Evolutionary conservation across 2,888 invertebrate genomes (phyloP).

Genomic region (Eulithis testata): DNA sequence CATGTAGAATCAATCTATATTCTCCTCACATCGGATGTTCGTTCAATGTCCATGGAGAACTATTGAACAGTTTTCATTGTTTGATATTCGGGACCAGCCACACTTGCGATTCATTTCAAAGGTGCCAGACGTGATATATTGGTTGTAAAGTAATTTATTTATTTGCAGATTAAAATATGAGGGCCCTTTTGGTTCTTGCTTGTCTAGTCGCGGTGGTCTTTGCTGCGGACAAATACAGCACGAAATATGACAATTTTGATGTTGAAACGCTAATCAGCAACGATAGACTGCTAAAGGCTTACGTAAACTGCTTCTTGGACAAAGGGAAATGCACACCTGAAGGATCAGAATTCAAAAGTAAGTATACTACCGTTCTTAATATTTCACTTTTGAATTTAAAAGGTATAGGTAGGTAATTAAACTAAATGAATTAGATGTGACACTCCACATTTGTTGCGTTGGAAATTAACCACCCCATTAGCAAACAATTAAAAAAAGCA

Average conservation of each 20-base stretch:
- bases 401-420: too few species aligned
- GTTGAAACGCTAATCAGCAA: conserved; percentile 88
- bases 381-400: not conserved
- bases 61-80: conserved; percentile 51
- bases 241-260: conserved; percentile 90
- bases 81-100: conserved; percentile 50
- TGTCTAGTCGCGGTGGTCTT: conserved; percentile 64
- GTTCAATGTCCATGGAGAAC: conserved; percentile 55
- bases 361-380: conserved; percentile 55
- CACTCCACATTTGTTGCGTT: too few species aligned
- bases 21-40: conserved; percentile 55
- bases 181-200: conserved; percentile 59
- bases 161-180: conserved; percentile 63
- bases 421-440: too few species aligned
- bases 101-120: conserved; percentile 48
- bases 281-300: conserved; percentile 88
- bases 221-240: conserved; percentile 84
- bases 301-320: conserved; percentile 89
- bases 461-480: too few species aligned
- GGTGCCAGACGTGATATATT: conserved; percentile 43
- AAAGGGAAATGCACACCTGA: conserved; percentile 89
- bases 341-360: conserved; percentile 89
- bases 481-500: too few species aligned
- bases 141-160: conserved; percentile 39
- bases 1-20: conserved; percentile 42